A percentile compares a stretch with the other conserved stretches of the same genome.
phyloP scores from a whole-genome alignment of 2,113 vertebrate genomes.

The Bufo gargarizans region DNA sequence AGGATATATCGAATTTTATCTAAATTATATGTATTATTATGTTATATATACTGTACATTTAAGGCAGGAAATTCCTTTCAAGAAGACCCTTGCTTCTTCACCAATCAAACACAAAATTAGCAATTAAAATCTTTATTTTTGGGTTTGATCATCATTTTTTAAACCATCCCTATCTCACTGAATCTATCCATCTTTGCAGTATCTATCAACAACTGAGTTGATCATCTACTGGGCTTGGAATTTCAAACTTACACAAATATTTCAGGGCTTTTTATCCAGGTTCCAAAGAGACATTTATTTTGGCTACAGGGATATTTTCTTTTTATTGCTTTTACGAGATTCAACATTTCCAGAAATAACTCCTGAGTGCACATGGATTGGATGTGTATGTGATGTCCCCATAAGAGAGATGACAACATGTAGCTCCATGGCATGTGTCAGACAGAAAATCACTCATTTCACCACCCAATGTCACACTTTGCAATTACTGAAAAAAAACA shows the following conservation, averaged over 20 bases:
- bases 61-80: background rate
- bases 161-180: background rate
- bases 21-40: background rate
- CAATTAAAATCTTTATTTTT: background rate
- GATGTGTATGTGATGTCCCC: constrained; percentile 65
- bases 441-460: background rate
- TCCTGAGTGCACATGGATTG: constrained; percentile 66
- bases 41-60: background rate
- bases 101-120: background rate
- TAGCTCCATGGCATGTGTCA: constrained; percentile 6
- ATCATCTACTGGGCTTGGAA: constrained; percentile 51
- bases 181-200: constrained; percentile 39
- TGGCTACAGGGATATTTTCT: constrained; percentile 71
- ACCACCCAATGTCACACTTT: constrained; percentile 15
- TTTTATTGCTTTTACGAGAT: constrained; percentile 73
- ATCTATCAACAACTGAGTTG: constrained; percentile 56
- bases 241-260: constrained; percentile 67
- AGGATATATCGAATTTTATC: too few relatives aligned
- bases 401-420: constrained; percentile 27
- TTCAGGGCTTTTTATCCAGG: constrained; percentile 60
- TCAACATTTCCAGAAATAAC: constrained; percentile 79
- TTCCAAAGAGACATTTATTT: constrained; percentile 75
- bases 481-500: background rate
- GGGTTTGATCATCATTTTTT: constrained; percentile 51
- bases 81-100: too few relatives aligned